Percentiles rank a stretch among this genome's conserved stretches.
Conservation (phyloP, 2,888 invertebrate species). For the Andrena marginata region DNA sequence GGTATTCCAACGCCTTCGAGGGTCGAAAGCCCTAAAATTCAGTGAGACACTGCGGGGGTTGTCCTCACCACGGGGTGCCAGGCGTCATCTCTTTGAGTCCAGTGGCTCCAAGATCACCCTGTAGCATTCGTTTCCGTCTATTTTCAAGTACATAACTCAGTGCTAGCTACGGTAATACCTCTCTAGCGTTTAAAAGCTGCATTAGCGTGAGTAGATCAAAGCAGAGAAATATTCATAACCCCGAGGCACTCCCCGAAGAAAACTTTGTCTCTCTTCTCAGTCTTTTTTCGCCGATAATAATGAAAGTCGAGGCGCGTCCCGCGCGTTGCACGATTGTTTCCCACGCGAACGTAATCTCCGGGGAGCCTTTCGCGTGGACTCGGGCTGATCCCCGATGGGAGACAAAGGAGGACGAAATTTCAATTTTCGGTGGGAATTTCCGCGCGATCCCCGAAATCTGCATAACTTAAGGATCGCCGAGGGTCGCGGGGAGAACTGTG, state of each 20-base stretch:
- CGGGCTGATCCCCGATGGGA: slow-evolving; percentile 33
- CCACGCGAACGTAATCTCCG: slow-evolving; percentile 48
- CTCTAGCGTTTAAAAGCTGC: neutral
- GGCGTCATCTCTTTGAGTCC: too few relatives aligned
- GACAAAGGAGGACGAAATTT: slow-evolving; percentile 74
- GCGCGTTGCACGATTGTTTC: slow-evolving; percentile 43
- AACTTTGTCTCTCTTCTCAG: neutral
- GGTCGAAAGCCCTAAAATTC: too few relatives aligned
- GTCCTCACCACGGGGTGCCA: too few relatives aligned
- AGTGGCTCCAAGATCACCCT: too few relatives aligned
- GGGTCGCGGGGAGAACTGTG: slow-evolving; percentile 40
- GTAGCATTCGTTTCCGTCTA: neutral
- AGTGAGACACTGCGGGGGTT: too few relatives aligned
- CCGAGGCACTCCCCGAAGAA: neutral
- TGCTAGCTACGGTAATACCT: neutral
- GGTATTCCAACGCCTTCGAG: too few relatives aligned
- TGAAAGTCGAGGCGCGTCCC: slow-evolving; percentile 30
- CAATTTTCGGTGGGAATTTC: slow-evolving; percentile 74
- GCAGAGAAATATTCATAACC: slow-evolving; percentile 36
- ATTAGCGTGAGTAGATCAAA: slow-evolving; percentile 52
- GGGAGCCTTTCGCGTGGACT: slow-evolving; percentile 33
- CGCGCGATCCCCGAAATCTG: slow-evolving; percentile 67
- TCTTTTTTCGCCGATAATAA: slow-evolving; percentile 41
- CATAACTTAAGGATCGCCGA: slow-evolving; percentile 65
- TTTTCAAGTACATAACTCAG: slow-evolving; percentile 40